Percentiles rank a stretch among this genome's conserved stretches.
phyloP scores from a whole-genome alignment of 2,113 vertebrate species.

The Pristiophorus japonicus region DNA sequence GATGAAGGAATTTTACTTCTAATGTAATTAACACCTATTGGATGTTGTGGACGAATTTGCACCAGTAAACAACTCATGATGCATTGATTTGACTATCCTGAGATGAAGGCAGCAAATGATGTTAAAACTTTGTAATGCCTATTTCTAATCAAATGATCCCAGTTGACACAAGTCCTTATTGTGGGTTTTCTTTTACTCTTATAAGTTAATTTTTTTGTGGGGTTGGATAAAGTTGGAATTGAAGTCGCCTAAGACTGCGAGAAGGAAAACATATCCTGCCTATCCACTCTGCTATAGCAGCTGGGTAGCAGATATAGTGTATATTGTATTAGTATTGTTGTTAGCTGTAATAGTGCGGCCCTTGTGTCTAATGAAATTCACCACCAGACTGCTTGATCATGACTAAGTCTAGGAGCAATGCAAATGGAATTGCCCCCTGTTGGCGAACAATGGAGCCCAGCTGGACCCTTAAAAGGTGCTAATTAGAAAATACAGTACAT shows the following conservation, averaged over 20 bases:
- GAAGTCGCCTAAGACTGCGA: conserved; percentile 53
- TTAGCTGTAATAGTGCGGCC: conserved; percentile 68
- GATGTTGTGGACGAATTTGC: conserved; percentile 72
- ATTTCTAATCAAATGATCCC: conserved; percentile 38
- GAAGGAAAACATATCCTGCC: conserved; percentile 51
- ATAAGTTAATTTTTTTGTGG: conserved; percentile 26
- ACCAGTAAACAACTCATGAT: conserved; percentile 78
- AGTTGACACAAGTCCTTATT: conserved; percentile 15
- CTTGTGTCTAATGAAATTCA: conserved; percentile 89
- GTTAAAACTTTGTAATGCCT: conserved; percentile 47
- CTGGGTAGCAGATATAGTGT: conserved; percentile 59
- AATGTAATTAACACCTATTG: conserved; percentile 89
- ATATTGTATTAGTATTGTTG: conserved; percentile 54
- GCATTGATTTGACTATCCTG: conserved; percentile 66
- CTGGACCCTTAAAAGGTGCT: conserved; percentile 99
- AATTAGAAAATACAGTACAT: conserved; percentile 96
- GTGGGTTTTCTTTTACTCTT: neutral
- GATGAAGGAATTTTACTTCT: conserved; percentile 70
- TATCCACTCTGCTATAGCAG: conserved; percentile 52
- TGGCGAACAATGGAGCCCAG: conserved; percentile 96
- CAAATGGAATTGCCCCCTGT: conserved; percentile 98
- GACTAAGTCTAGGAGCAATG: conserved; percentile 96
- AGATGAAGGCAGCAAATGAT: conserved; percentile 46
- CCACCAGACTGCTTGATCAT: conserved; percentile 88
- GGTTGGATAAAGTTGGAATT: conserved; percentile 47